These are phyloP conservation scores for Autographa pulchrina DNA, from an alignment of 2,888 invertebrate genomes.

Conservation along the genomic window DNA sequence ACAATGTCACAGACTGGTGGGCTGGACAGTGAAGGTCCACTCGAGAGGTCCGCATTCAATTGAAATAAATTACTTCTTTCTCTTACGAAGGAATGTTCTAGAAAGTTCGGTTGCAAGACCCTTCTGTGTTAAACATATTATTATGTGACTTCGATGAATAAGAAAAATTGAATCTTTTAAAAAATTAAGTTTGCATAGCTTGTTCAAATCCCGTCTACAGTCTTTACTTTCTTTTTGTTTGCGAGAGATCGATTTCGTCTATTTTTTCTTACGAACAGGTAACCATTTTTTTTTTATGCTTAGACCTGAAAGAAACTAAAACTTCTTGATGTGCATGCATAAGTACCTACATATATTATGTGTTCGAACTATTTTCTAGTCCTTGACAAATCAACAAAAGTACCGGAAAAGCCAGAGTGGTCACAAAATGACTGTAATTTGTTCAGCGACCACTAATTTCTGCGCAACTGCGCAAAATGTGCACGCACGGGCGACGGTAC, in stretches of 20 bases:
- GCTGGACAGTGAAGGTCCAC: constrained; percentile 1
- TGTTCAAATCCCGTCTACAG: no score
- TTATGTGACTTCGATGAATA: background rate
- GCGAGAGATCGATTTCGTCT: no score
- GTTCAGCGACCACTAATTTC: constrained; percentile 14
- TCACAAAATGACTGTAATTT: constrained; percentile 38
- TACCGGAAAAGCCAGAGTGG: constrained; percentile 14
- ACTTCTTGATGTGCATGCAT: no score
- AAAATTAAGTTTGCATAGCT: no score
- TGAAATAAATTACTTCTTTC: constrained; percentile 27
- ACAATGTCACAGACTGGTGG: constrained; percentile 21
- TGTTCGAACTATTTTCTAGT: background rate
- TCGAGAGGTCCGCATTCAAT: constrained; percentile 20
- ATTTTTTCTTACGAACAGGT: no score
- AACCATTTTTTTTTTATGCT: no score
- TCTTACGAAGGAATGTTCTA: constrained; percentile 20
- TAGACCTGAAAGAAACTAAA: no score
- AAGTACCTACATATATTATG: no score
- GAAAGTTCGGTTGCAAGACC: background rate
- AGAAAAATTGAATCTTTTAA: no score
- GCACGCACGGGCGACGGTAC: constrained; percentile 27
- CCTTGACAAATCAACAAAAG: constrained; percentile 10
- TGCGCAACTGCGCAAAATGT: constrained; percentile 20
- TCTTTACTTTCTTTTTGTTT: no score
- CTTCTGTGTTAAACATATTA: background rate